These are phyloP conservation scores for Stenchaetothrips biformis DNA, from an alignment of 2,888 invertebrate species.

Conservation along the genomic window DNA sequence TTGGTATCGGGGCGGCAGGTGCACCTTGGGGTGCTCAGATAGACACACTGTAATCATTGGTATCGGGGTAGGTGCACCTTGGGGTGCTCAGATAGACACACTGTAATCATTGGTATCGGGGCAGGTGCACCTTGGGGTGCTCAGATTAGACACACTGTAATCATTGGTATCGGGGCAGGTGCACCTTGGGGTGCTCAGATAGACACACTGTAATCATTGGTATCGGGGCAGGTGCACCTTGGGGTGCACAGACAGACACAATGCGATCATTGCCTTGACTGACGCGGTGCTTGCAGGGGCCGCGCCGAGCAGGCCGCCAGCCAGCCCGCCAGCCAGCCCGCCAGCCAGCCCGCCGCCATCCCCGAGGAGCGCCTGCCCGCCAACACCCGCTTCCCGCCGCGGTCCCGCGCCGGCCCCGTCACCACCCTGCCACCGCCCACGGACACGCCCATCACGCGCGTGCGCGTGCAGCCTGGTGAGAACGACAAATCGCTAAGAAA, in stretches of 20 bases:
- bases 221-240: no score
- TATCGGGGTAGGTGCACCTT: no score
- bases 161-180: no score
- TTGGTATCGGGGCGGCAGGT: no score
- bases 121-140: no score
- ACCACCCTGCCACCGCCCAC: slow-evolving; percentile 46
- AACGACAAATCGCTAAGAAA: background rate
- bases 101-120: no score
- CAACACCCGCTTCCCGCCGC: slow-evolving; percentile 81
- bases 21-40: no score
- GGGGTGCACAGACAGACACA: no score
- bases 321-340: slow-evolving; percentile 43
- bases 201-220: no score
- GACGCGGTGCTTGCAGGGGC: slow-evolving; percentile 38
- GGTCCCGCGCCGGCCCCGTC: slow-evolving; percentile 45
- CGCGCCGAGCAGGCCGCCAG: slow-evolving; percentile 45
- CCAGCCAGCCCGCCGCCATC: slow-evolving; percentile 47
- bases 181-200: no score
- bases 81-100: no score
- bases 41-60: background rate
- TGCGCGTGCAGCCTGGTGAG: slow-evolving; percentile 28
- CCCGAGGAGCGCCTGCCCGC: slow-evolving; percentile 61
- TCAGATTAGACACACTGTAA: no score
- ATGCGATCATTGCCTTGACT: background rate
- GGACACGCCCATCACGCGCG: slow-evolving; percentile 36